Evolutionary conservation across 1,140 invertebrate species (phyloP).

Genomic region (Dendrolimus punctatus): DNA sequence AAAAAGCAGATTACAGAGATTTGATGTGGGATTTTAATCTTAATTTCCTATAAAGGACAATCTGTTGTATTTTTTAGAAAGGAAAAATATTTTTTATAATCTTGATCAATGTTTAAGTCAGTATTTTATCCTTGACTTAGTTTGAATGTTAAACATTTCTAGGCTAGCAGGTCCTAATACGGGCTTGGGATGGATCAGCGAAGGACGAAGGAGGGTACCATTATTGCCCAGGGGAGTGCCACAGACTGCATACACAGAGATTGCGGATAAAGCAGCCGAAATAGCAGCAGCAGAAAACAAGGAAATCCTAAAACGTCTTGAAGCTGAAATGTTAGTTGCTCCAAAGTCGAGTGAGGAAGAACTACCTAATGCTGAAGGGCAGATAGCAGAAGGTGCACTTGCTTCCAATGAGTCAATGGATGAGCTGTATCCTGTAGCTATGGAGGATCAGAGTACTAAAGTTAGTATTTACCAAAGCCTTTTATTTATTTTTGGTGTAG

Average conservation of each 20-base stretch:
- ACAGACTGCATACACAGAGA: conserved; percentile 86
- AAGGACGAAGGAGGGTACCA: conserved; percentile 87
- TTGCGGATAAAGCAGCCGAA: conserved; percentile 82
- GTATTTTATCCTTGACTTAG: too few relatives aligned
- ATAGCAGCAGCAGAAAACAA: conserved; percentile 59
- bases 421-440: conserved; percentile 54
- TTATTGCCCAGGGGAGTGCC: conserved; percentile 85
- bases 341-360: conserved; percentile 50
- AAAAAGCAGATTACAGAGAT: too few relatives aligned
- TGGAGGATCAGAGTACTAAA: conserved; percentile 57
- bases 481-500: conserved; percentile 1
- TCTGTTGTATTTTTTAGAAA: too few relatives aligned
- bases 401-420: conserved; percentile 42
- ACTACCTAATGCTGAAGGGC: conserved; percentile 36
- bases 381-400: conserved; percentile 32
- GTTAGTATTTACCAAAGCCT: conserved; percentile 1
- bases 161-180: conserved; percentile 87
- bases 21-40: too few relatives aligned
- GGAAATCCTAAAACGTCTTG: conserved; percentile 47
- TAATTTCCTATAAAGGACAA: too few relatives aligned
- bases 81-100: too few relatives aligned
- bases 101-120: too few relatives aligned
- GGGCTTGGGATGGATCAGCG: conserved; percentile 87
- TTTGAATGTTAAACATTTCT: too few relatives aligned
- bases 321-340: conserved; percentile 42